Evolutionary conservation across 2,888 invertebrate genomes (phyloP), one percentile per base, ranked within the genome.

Genomic region (Germaria angustata): DNA sequence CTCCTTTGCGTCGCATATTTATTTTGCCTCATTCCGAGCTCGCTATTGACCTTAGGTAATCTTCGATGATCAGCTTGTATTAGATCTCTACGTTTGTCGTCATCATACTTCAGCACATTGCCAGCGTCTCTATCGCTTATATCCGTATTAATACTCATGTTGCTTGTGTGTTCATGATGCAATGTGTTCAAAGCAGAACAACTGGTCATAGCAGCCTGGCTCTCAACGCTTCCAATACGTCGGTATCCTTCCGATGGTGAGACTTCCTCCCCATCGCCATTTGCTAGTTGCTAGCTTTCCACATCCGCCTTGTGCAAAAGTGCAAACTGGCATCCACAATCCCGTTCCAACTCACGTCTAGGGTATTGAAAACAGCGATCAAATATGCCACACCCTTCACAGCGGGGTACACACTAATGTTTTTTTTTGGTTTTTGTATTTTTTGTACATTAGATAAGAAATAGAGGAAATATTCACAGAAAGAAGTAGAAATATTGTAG

Each of bases 311-410:
- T 95, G 93, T 96, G 96, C 90, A 96, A 94, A 90, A 96, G 93
- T 89, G 96, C 96, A 92, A 96, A 96, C 92, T 96, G 96, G 93
- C 96, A 96, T 92, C 96, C 96, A 92, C 96, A 96, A 92, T 96
- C 96, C 91, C 96, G 95, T 86, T 94, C 94, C 87, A 90, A 86
- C 87, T 93, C 92, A 91, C 95, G 94, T 88, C 95, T 93, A 87
- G 95, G 95, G 92, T 95, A 95, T 93, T 95, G 95, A 94, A 96
- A 96, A 94, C 96, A 96, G 92, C 95, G 95, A 92, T 96, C 95
- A 94, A 96, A 95, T 87, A 96, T 93, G 92, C 96, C 96, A 94
- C 96, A 96, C 91, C 96, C 95, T 92, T 95, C 95, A 92, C 94
- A 94, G 92, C 93, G 92, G 90, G 92, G 92, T 91, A 92, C 89